Percentiles rank a stretch among this genome's conserved stretches.
These are phyloP conservation scores for Dendrocopos noguchii DNA, from an alignment of 2,113 vertebrate species.

Conservation along the genomic window DNA sequence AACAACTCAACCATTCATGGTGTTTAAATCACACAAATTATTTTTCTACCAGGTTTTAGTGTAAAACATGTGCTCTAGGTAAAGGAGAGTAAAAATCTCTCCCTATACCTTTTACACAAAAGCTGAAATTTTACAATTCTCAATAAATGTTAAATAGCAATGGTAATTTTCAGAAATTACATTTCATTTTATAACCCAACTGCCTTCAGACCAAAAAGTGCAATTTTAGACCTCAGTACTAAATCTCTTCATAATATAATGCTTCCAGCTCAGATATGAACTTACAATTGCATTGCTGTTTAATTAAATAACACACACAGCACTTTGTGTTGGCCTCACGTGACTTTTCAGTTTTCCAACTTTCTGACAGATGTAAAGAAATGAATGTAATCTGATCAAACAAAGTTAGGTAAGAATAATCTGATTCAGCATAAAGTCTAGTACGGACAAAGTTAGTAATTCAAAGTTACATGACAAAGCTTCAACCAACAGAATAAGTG, in stretches of 20 bases:
- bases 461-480: not conserved
- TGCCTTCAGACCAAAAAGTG: not conserved
- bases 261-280: not conserved
- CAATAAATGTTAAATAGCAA: not conserved
- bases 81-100: not conserved
- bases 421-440: not conserved
- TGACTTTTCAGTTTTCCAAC: not conserved
- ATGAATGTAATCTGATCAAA: not conserved
- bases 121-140: not conserved
- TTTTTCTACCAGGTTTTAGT: not conserved
- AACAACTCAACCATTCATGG: not conserved
- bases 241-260: not conserved
- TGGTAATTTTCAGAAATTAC: not conserved
- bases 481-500: not conserved
- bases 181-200: not conserved
- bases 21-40: not conserved
- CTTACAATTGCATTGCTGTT: not conserved
- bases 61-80: not conserved
- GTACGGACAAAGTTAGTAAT: not conserved
- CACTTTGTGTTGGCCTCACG: not conserved
- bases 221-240: not conserved
- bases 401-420: not conserved
- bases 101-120: not conserved
- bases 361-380: not conserved
- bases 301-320: not conserved